Conservation (phyloP, 2,113 vertebrate genomes). For the Acrocephalus kingi region DNA sequence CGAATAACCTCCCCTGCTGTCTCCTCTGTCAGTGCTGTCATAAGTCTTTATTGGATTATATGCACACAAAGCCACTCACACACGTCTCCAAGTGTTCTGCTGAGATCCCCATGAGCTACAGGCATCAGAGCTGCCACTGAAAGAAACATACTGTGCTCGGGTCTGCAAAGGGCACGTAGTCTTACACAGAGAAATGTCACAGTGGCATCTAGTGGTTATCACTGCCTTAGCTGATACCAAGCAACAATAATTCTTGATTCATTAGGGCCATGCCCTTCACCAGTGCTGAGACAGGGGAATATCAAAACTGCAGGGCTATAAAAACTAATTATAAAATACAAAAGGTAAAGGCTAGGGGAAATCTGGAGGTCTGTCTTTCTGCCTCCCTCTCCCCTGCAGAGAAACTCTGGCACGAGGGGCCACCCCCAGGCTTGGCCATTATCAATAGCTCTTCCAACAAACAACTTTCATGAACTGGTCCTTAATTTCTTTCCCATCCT, state of each 20-base stretch:
- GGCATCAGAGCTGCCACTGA: background rate
- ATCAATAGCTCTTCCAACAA: background rate
- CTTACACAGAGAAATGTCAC: background rate
- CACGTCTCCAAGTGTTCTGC: background rate
- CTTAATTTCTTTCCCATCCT: background rate
- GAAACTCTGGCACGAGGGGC: background rate
- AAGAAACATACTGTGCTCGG: background rate
- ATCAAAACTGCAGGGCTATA: background rate
- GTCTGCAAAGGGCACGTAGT: accelerated
- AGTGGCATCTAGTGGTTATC: conserved; percentile 38
- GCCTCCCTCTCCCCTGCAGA: background rate
- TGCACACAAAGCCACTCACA: background rate
- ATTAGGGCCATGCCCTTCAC: background rate
- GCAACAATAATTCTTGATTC: background rate
- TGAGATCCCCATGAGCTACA: background rate
- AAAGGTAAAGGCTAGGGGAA: background rate
- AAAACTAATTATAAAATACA: background rate
- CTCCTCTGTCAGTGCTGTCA: background rate
- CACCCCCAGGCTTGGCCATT: accelerated
- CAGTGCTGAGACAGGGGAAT: background rate
- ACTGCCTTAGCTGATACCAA: background rate
- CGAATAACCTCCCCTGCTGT: background rate
- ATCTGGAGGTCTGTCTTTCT: background rate
- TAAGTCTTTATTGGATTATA: background rate
- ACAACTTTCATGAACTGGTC: background rate